phyloP scores from a whole-genome alignment of 2,113 vertebrate species.

The Campylomormyrus numenius region DNA sequence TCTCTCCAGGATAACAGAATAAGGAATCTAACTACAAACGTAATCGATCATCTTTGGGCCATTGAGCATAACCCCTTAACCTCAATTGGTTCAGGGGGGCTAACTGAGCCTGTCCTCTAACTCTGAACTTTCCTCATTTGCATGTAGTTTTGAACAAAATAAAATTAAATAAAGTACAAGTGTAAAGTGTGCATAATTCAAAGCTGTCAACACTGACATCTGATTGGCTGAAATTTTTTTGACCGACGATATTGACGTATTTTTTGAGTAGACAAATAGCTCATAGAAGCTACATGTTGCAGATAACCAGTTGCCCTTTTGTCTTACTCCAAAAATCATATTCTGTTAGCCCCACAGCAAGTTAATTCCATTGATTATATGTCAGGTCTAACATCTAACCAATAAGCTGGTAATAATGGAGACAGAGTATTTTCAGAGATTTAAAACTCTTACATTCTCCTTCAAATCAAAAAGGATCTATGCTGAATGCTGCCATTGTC shows the following conservation, averaged over 20 bases:
- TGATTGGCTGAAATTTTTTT: conserved; percentile 50
- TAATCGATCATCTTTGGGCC: conserved; percentile 55
- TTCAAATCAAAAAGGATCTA: background rate
- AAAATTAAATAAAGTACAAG: conserved; percentile 46
- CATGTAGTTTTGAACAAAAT: conserved; percentile 46
- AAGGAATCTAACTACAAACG: conserved; percentile 49
- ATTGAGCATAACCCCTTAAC: background rate
- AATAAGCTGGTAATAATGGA: background rate
- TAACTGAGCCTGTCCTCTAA: background rate
- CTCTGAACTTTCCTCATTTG: background rate
- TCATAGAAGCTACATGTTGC: background rate
- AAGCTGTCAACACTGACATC: conserved; percentile 41
- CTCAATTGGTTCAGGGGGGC: background rate
- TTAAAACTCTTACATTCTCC: background rate
- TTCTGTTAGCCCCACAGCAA: conserved; percentile 37
- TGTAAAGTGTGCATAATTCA: conserved; percentile 37
- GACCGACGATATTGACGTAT: conserved; percentile 24
- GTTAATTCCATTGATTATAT: conserved; percentile 53
- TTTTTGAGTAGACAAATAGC: background rate
- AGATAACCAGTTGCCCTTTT: background rate
- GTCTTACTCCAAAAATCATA: conserved; percentile 27
- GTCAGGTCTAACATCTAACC: conserved; percentile 40
- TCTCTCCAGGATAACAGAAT: conserved; percentile 49
- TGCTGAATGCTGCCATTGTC: background rate
- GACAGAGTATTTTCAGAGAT: background rate